These are phyloP conservation scores for Diaperis boleti DNA, from an alignment of 2,888 invertebrate species.

Conservation along the genomic window DNA sequence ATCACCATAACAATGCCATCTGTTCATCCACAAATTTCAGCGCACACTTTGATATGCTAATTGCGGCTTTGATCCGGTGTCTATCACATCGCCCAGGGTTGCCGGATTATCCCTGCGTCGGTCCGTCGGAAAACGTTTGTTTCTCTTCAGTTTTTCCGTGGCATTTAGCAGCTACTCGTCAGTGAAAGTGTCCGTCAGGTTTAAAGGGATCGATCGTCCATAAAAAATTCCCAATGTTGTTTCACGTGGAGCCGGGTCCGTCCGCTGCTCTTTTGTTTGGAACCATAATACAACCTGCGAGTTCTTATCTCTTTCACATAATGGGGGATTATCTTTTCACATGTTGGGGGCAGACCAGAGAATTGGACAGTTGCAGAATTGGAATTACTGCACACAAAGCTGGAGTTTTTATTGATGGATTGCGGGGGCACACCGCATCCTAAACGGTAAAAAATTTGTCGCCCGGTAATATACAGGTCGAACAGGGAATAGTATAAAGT, in stretches of 20 bases:
- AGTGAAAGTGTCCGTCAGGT: constrained; percentile 56
- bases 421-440: too few species aligned
- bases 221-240: constrained; percentile 55
- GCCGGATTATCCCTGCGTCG: constrained; percentile 42
- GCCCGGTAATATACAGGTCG: too few species aligned
- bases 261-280: constrained; percentile 43
- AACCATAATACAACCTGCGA: constrained; percentile 51
- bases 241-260: constrained; percentile 51
- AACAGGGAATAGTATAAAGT: too few species aligned
- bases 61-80: constrained; percentile 54
- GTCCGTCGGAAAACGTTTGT: constrained; percentile 37
- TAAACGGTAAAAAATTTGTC: too few species aligned
- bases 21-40: constrained; percentile 57
- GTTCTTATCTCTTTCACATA: constrained; percentile 42
- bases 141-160: constrained; percentile 29
- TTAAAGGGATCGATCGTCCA: constrained; percentile 57
- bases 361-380: not conserved
- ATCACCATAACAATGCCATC: constrained; percentile 62
- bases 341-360: too few species aligned
- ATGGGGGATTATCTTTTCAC: constrained; percentile 20
- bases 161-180: constrained; percentile 37
- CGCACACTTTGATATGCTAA: constrained; percentile 62
- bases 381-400: not conserved
- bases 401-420: too few species aligned
- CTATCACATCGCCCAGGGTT: constrained; percentile 41